Percentiles rank a stretch among this genome's conserved stretches.
Evolutionary conservation across 2,113 vertebrate species (phyloP).

Genomic region (Strix uralensis): DNA sequence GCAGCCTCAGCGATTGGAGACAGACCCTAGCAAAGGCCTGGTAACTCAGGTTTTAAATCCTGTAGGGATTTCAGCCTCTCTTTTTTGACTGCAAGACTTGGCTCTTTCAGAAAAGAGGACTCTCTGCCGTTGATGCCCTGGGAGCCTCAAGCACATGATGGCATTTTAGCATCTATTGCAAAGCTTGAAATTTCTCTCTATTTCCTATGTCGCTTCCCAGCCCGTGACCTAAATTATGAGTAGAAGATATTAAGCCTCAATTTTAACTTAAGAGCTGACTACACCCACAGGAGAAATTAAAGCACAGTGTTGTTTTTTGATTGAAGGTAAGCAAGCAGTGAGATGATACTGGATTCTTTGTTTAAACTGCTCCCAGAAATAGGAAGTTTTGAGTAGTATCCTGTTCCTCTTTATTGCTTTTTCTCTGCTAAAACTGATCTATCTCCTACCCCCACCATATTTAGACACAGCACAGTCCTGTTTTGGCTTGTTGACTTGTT

Average conservation of each 20-base stretch:
- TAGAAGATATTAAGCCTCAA: conserved; percentile 12
- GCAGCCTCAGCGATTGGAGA: neutral
- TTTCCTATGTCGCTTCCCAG: neutral
- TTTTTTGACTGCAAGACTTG: neutral
- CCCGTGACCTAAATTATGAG: conserved; percentile 7
- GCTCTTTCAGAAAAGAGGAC: neutral
- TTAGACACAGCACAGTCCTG: neutral
- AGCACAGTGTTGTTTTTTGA: neutral
- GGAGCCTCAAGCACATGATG: neutral
- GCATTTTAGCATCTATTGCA: neutral
- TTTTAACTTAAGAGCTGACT: conserved; percentile 21
- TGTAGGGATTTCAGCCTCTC: neutral
- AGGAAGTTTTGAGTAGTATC: neutral
- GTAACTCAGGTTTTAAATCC: neutral
- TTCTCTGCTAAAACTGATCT: neutral
- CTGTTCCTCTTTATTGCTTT: neutral
- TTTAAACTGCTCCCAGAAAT: neutral
- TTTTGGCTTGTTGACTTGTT: neutral
- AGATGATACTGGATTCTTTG: neutral
- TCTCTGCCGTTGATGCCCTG: neutral
- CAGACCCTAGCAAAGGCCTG: neutral
- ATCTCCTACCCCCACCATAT: neutral
- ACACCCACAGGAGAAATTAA: conserved; percentile 18
- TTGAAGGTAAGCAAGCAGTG: conserved; percentile 12
- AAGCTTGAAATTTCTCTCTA: neutral